Evolutionary conservation across 2,113 vertebrate species (phyloP), one percentile per base, ranked within the genome.

Genomic region (Heterotis niloticus): DNA sequence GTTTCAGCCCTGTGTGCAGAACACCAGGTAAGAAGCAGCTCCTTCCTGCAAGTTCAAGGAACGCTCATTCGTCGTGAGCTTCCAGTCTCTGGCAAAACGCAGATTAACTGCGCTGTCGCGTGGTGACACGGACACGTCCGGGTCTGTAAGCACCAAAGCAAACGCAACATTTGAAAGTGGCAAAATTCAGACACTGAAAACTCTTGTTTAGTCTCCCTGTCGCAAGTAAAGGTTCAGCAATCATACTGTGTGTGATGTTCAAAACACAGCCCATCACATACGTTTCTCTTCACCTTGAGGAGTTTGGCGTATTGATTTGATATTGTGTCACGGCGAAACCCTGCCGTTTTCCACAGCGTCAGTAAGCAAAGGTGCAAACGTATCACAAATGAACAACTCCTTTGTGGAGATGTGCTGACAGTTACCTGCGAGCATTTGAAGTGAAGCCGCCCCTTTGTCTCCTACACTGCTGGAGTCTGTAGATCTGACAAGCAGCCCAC

Each of bases 261-360:
- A 81, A 81, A 74, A 62, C 51, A 56, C 57, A 64, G 64, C 60
- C 4, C 64, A 56, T 11, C 44, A 75, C 9, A 17, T 18, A 29
- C 68, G 16, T 54, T 62, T 17, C 52, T 71, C 56, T 18, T 54
- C 9, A 24, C n/a, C 28, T 62, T 44, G 68, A 67, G 64, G 44
- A 79, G 28, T 24, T 34, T 67, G 79, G 54, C 66, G 62, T 78
- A 71, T 78, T 78, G 77, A 78, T 78, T 70, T 78, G 67, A 71
- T 78, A 78, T 69, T 26, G 28, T 78, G 66, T 78, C 77, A 71
- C 24, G 29, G n/a, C 44, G 28, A 52, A 20, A 57, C 65, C 67
- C 56, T 60, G 54, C 28, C 26, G 7, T 62, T 73, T 73, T 20
- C 44, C 24, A n/a, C 76, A 68, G 9, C 13, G 68, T 51, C 29